Conservation (phyloP, 2,113 vertebrate genomes). For the Ceuthmochares aereus region DNA sequence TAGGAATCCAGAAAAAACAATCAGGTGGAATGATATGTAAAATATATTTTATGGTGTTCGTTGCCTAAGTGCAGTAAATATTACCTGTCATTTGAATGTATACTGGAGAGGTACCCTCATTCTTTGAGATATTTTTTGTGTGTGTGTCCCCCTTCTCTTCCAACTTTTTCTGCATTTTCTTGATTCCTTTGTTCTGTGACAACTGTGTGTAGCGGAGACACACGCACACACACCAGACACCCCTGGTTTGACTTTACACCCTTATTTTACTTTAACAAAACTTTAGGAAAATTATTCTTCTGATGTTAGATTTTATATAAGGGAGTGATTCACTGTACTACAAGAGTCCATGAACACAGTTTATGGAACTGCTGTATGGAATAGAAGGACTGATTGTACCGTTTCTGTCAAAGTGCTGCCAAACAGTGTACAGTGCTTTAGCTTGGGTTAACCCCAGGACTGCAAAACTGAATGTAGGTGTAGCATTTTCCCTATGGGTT, state of each 20-base stretch:
- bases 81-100: not conserved
- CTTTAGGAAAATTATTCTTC: not conserved
- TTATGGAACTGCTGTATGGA: not conserved
- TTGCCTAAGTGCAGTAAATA: not conserved
- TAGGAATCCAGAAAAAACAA: not conserved
- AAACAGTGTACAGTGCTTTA: not conserved
- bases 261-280: not conserved
- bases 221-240: too few species aligned
- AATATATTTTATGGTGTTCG: not conserved
- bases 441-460: not conserved
- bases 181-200: not conserved
- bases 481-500: not conserved
- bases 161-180: not conserved
- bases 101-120: not conserved
- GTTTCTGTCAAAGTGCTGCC: not conserved
- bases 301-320: not conserved
- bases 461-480: not conserved
- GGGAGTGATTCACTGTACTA: not conserved
- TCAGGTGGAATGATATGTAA: not conserved
- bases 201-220: not conserved
- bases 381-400: not conserved
- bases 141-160: not conserved
- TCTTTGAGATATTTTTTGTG: not conserved
- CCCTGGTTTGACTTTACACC: rapidly evolving
- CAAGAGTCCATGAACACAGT: not conserved